Evolutionary conservation across 2,888 invertebrate genomes (phyloP).

Genomic region (Xanthorhoe spadicearia): DNA sequence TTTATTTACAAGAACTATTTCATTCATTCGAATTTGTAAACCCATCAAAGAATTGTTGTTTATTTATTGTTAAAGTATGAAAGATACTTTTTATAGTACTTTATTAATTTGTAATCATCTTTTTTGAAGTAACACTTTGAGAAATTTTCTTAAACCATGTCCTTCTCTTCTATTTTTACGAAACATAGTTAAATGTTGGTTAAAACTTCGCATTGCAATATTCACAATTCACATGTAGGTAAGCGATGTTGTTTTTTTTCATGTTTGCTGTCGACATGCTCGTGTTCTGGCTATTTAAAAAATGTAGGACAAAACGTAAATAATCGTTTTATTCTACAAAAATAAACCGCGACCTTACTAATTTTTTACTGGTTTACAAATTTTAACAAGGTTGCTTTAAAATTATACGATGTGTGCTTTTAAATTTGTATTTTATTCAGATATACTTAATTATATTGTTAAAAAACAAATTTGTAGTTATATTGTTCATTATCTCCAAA

Average conservation of each 20-base stretch:
- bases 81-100: no score
- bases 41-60: no score
- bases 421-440: conserved; percentile 17
- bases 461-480: no score
- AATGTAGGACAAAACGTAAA: conserved; percentile 52
- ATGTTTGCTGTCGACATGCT: conserved; percentile 46
- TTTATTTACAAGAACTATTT: no score
- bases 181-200: neutral
- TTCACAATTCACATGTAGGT: neutral
- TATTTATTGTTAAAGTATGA: no score
- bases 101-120: no score
- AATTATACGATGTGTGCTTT: conserved; percentile 24
- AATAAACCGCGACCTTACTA: conserved; percentile 40
- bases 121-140: no score
- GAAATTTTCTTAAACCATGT: neutral
- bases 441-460: neutral
- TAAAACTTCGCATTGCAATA: neutral
- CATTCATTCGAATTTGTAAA: no score
- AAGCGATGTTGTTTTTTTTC: conserved; percentile 11
- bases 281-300: conserved; percentile 36
- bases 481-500: no score
- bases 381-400: conserved; percentile 40
- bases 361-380: conserved; percentile 27
- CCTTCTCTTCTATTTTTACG: neutral
- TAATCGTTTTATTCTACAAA: conserved; percentile 41